phyloP scores from a whole-genome alignment of 2,113 vertebrate species.

The Spheniscus mendiculus region DNA sequence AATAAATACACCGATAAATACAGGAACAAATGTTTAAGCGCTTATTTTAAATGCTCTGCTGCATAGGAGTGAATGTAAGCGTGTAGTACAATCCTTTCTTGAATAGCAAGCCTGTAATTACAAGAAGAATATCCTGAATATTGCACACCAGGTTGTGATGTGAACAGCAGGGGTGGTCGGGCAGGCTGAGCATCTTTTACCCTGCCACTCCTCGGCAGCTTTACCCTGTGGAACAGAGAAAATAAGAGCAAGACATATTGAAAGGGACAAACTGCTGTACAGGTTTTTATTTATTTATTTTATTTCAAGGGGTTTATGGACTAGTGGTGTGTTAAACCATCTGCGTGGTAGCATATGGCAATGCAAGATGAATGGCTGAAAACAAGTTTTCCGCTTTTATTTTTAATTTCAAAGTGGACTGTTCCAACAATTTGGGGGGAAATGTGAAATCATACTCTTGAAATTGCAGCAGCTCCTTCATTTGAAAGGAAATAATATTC shows the following conservation, averaged over 20 bases:
- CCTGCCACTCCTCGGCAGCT: neutral
- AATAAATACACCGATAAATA: neutral
- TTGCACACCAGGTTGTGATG: neutral
- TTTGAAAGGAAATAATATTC: neutral
- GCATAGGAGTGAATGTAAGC: neutral
- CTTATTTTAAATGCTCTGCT: neutral
- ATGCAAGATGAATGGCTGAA: neutral
- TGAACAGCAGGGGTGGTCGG: neutral
- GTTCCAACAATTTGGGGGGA: neutral
- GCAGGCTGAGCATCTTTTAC: neutral
- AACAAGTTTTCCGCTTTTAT: too few relatives aligned
- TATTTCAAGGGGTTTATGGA: neutral
- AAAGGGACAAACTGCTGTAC: neutral
- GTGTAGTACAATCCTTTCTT: rapidly evolving
- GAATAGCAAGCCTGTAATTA: neutral
- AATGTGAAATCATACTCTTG: neutral
- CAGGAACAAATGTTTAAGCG: neutral
- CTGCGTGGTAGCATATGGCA: neutral
- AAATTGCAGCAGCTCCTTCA: neutral
- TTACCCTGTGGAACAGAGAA: neutral
- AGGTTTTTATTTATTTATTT: neutral
- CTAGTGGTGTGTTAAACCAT: neutral
- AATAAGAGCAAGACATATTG: neutral
- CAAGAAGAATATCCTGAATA: neutral
- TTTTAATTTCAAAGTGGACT: too few relatives aligned